Evolutionary conservation across 2,888 invertebrate genomes (phyloP), one percentile per base, ranked within the genome.

Genomic region (Cerastoderma edule): DNA sequence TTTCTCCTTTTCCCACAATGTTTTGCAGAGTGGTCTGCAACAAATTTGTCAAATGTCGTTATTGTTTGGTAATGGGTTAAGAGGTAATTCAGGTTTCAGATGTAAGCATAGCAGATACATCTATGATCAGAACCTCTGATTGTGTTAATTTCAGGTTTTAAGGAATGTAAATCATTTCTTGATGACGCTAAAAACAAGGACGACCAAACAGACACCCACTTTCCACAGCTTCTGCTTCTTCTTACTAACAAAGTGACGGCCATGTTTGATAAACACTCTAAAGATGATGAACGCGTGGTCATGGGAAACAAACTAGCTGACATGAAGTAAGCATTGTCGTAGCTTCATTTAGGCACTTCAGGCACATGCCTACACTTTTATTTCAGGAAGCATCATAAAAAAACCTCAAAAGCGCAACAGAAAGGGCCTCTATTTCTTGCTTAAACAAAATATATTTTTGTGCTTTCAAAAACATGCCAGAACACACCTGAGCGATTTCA

Each of bases 231-330:
- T 8, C 54, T 72, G 27, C 72, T 75, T 39, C 65, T 77, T n/a
- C 65, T 80, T 1, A 57, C 69, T 19, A 63, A 67, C 24, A 80
- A 80, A 13, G 50, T 80, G 28, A 50, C 67, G 5, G 39, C 48
- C 16, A 22, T 48, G 46, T 80, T 80, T 35, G 22, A 24, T 4
- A 63, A 67, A 35, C 48, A 54, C 48, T 30, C 35, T 13, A 28
- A 30, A 24, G 72, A 80, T 63, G 85, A 84, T 13, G 75, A 81
- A 33, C 72, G 83, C 30, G 73, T 65, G 22, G 70, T 83, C 0
- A 81, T 85, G 85, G 85, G 80, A n/a, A 80, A 85, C 48, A 72
- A 80, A 64, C 53, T 85, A 30, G 83, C 83, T 30, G 66, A 71
- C 66, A 74, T 75, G n/a, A 72, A 75, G 85, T 85, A 80, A 70